phyloP scores from a whole-genome alignment of 2,113 vertebrate genomes.

The Ammodytes marinus region DNA sequence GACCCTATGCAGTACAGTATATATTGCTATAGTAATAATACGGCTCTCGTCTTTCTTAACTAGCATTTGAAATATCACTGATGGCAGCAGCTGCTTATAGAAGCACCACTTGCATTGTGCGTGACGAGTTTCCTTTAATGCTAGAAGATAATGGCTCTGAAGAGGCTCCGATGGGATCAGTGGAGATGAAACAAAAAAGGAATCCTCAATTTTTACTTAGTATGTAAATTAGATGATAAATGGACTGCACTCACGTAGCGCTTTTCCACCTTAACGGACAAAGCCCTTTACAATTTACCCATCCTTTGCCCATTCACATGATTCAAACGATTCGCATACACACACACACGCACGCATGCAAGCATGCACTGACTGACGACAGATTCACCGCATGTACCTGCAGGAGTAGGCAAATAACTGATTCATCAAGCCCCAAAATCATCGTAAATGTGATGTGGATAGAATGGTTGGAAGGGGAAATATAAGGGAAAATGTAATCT shows the following conservation, averaged over 20 bases:
- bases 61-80: slow-evolving; percentile 23
- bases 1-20: not conserved
- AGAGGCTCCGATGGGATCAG: slow-evolving; percentile 51
- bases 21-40: not conserved
- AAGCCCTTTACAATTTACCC: not conserved
- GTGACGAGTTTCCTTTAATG: slow-evolving; percentile 47
- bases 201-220: slow-evolving; percentile 37
- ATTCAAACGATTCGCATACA: too few relatives aligned
- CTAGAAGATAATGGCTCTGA: slow-evolving; percentile 43
- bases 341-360: too few relatives aligned
- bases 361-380: not conserved
- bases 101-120: slow-evolving; percentile 11
- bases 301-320: not conserved
- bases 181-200: slow-evolving; percentile 31
- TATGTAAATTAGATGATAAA: slow-evolving; percentile 25
- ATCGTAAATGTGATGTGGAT: slow-evolving; percentile 18
- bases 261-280: not conserved
- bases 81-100: slow-evolving; percentile 10
- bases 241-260: not conserved
- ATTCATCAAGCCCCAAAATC: slow-evolving; percentile 71
- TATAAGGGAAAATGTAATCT: not conserved
- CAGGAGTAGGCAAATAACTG: slow-evolving; percentile 67
- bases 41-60: too few relatives aligned
- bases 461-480: not conserved
- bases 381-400: slow-evolving; percentile 42